These are phyloP conservation scores for Columbina picui DNA, from an alignment of 2,113 vertebrate species.

Conservation along the genomic window DNA sequence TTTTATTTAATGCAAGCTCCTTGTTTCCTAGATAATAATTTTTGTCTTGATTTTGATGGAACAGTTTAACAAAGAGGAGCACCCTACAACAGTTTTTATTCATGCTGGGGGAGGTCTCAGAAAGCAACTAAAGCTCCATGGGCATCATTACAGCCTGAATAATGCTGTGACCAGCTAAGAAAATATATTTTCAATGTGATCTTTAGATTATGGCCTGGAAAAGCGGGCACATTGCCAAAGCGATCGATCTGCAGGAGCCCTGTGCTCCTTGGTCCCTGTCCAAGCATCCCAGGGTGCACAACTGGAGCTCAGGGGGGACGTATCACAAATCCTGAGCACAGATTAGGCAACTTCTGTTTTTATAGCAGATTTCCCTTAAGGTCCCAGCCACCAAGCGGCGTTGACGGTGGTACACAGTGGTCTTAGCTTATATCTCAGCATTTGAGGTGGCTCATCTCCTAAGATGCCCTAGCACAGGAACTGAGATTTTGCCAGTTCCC, in stretches of 20 bases:
- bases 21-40: neutral
- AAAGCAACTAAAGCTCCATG: neutral
- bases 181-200: neutral
- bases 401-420: neutral
- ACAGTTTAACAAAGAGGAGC: neutral
- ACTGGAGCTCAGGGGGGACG: neutral
- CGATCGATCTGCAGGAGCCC: neutral
- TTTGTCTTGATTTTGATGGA: neutral
- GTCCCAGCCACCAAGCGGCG: neutral
- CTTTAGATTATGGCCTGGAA: neutral
- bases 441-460: neutral
- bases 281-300: rapidly evolving
- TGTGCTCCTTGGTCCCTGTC: neutral
- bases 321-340: neutral
- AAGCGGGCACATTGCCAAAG: neutral
- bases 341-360: neutral
- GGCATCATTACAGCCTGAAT: neutral
- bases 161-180: neutral
- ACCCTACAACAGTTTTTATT: neutral
- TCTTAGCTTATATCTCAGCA: neutral
- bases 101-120: neutral
- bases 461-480: neutral
- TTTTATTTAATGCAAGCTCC: neutral
- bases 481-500: neutral
- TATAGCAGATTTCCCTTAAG: neutral